Base-by-base conservation (phyloP, 2,888 invertebrate species). In the Plebejus melissa region DNA sequence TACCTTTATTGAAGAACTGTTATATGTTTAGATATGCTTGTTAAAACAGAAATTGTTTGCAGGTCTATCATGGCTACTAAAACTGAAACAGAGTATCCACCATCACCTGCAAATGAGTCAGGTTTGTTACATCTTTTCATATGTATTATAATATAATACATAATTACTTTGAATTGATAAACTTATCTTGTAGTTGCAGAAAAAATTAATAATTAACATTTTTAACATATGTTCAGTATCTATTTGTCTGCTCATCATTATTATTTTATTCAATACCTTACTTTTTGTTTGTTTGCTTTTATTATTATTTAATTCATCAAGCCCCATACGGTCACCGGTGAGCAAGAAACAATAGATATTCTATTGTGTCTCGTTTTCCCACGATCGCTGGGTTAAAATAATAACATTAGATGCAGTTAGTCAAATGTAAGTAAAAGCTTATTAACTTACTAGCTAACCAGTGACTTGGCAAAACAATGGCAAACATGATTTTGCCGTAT, bases 11-110 rank as follows among this genome's bases (percentile, higher is more conserved):
- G 50, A 54, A 16, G 16, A 54, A 16, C 4, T 13, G 46, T 13
- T 11, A 4, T 11, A 4, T 32, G 36, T 75, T 75, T 46, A 46
- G 11, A 9, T 22, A 22, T 46, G 9, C 2, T 65, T 65, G 54
- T 54, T 74, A 70, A 74, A 74, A 75, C 58, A 76, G 69, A 75
- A 74, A 77, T 91, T 91, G 87, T 89, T 90, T 88, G 85, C 93
- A 93, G 93, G 92, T 91, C 86, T 85, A 86, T 83, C 83, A 93
- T 93, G 93, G 93, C 87, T 82, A 88, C 92, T 84, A 90, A 90
- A 84, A 83, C 87, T 85, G 89, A 88, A 85, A 83, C 88, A 86
- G 91, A 89, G 82, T 85, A 83, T 80, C 85, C 89, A 83, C 83
- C 89, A 84, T 87, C 91, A 80, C 88, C 92, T 80, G 83, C 86